These are phyloP conservation scores for Bathybates hornii DNA, from an alignment of 2,113 vertebrate genomes.

Conservation along the genomic window DNA sequence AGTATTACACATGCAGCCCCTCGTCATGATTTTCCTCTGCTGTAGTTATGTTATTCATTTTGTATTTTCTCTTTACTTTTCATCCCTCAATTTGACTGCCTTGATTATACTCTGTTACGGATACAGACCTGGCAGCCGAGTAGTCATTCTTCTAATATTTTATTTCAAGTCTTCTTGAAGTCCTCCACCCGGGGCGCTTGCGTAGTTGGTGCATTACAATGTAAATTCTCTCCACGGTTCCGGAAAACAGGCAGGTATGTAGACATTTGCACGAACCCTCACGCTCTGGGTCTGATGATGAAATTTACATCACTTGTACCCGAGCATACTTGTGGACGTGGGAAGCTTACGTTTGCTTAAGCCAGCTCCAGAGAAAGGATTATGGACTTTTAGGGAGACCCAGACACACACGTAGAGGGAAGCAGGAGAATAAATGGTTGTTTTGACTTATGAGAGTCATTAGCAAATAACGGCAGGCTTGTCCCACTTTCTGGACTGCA, in stretches of 20 bases:
- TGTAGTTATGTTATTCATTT: background rate
- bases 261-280: background rate
- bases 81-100: background rate
- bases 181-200: background rate
- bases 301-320: background rate
- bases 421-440: background rate
- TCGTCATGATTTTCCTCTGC: background rate
- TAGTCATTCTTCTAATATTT: background rate
- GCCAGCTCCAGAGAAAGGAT: slow-evolving; percentile 15
- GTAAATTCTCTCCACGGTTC: background rate
- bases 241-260: background rate
- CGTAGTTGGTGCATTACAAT: background rate
- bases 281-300: background rate
- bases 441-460: background rate
- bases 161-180: slow-evolving; percentile 12
- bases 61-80: background rate
- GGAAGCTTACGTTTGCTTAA: background rate
- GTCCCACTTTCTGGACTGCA: background rate
- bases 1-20: background rate
- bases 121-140: background rate
- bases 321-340: background rate
- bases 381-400: background rate
- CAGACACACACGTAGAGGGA: background rate
- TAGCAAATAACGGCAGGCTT: background rate
- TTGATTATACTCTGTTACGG: background rate